A percentile compares a stretch with the other conserved stretches of the same genome.
Evolutionary conservation across 92 coral and sea anemone genomes (phyloP).

Genomic region (Desmophyllum pertusum): DNA sequence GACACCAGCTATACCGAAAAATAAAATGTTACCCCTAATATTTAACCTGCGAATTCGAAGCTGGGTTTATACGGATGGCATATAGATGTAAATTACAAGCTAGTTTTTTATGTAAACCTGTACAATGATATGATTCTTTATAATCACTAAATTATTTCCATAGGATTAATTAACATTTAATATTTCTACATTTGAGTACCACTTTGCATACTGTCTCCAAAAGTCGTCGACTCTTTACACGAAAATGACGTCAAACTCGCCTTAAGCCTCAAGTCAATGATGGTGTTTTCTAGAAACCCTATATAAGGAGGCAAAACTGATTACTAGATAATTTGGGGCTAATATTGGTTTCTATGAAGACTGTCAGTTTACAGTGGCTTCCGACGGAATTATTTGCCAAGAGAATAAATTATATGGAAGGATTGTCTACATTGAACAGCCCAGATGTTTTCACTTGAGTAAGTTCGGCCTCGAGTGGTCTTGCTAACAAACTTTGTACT

Average conservation of each 20-base stretch:
- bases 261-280: not conserved
- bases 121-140: not conserved
- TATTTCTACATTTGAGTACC: not conserved
- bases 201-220: not conserved
- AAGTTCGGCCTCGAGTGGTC: no score
- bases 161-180: not conserved
- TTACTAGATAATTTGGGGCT: not conserved
- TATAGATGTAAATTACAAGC: not conserved
- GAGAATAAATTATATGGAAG: not conserved
- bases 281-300: not conserved
- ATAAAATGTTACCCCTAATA: not conserved
- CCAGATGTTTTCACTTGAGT: no score
- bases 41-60: not conserved
- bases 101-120: not conserved
- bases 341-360: not conserved
- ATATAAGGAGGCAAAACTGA: no score
- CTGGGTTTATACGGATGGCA: not conserved
- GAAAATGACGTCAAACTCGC: no score
- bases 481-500: not conserved
- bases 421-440: no score
- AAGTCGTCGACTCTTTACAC: not conserved
- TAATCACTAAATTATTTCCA: not conserved
- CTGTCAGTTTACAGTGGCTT: not conserved
- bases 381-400: not conserved
- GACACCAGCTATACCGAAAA: not conserved